Conservation (phyloP, 2,888 invertebrate species). For the Drosophila lutescens region DNA sequence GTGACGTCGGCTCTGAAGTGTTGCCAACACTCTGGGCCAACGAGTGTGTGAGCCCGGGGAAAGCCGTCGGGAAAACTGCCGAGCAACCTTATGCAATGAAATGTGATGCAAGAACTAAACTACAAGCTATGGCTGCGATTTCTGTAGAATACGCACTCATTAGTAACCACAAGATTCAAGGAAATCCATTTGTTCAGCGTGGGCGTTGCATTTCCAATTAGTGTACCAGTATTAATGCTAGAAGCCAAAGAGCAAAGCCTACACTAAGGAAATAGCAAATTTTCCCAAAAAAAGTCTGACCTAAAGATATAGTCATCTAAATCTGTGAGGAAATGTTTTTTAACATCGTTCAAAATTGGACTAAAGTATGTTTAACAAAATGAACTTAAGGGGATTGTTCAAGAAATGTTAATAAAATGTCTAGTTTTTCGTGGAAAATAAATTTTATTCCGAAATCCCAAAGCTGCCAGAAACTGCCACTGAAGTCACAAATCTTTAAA, state of each 20-base stretch:
- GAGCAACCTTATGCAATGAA: conserved; percentile 43
- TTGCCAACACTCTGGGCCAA: conserved; percentile 32
- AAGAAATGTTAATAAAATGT: too few species aligned
- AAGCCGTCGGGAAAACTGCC: not conserved
- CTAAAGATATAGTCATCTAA: too few species aligned
- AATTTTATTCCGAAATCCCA: too few species aligned
- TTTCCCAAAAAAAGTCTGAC: too few species aligned
- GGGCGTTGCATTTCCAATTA: not conserved
- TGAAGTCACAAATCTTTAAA: too few species aligned
- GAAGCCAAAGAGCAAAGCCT: not conserved
- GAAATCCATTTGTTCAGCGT: conserved; percentile 15
- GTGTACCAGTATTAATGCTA: not conserved
- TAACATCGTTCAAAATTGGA: too few species aligned
- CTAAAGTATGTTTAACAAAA: too few species aligned
- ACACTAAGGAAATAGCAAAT: too few species aligned
- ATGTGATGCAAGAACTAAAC: conserved; percentile 21
- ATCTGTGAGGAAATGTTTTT: too few species aligned
- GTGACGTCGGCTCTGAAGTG: conserved; percentile 50
- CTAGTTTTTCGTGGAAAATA: too few species aligned
- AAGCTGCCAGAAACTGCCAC: too few species aligned
- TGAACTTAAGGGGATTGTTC: too few species aligned
- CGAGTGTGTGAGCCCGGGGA: not conserved
- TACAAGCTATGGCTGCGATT: conserved; percentile 1
- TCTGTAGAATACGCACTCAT: conserved; percentile 6
- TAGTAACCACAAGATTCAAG: conserved; percentile 1